Evolutionary conservation across 1,140 invertebrate species (phyloP), one percentile per base, ranked within the genome.

Genomic region (Vanessa tameamea): DNA sequence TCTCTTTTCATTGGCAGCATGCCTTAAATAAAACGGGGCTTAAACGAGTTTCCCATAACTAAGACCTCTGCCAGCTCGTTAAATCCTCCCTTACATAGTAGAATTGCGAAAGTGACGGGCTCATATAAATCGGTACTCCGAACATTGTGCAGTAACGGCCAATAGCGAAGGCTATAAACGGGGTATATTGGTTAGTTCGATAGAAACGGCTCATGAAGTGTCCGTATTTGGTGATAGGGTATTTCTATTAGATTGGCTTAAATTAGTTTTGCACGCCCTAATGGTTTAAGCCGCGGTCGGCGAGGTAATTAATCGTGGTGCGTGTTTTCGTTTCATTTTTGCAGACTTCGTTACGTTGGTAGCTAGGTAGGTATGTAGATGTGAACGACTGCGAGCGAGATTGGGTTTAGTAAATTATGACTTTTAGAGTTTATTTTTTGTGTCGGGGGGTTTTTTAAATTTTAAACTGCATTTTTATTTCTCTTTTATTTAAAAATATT

Each of bases 1-100:
- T 71, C 31, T 61, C 43, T 63, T 71, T 76, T 77, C 78, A 82
- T 83, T 82, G 80, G 82, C 82, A 82, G 73, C 37, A 31, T 83
- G 84, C 83, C 82, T 81, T 80, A 80, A 83, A 86, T 80, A 84
- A 86, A 83, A 80, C 69, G 75, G 67, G 65, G 71, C 70, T 77
- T 82, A 75, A 82, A 79, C 72, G 71, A 67, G 57, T 66, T 57
- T 47, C 73, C 76, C 76, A 78, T 79, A 80, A 80, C 76, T 73
- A 59, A 77, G 61, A 74, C 69, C 73, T 74, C 65, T 76, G 79
- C 77, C 72, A 76, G 72, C 64, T 79, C 78, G 75, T 83, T 83
- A 80, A 78, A 76, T n/a, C 71, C 67, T 20, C 77, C 67, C 72
- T 37, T 55, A 64, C 37, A 55, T 43, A 48, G 66, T 53, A 55